These are phyloP conservation scores for Neomorphus geoffroyi DNA, from an alignment of 2,797 vertebrate species.

Conservation along the genomic window DNA sequence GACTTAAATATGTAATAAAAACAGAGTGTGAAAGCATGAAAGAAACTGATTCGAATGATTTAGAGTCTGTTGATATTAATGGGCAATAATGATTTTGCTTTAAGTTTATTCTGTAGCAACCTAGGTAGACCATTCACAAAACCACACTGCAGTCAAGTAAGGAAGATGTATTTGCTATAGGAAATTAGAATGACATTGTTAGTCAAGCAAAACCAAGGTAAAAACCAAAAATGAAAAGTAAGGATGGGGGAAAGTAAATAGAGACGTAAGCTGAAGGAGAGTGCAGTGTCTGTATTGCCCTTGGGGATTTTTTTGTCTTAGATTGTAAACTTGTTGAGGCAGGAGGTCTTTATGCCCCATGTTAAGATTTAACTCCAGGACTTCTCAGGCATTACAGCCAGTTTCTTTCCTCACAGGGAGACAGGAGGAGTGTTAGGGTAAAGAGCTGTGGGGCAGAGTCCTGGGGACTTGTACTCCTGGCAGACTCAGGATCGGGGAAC, in stretches of 20 bases:
- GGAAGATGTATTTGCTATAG: not conserved
- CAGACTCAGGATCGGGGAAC: not conserved
- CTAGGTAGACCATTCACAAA: not conserved
- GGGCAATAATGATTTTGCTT: not conserved
- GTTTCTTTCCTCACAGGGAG: not conserved
- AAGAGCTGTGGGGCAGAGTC: not conserved
- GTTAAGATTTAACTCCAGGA: not conserved
- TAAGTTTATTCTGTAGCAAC: not conserved
- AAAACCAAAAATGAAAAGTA: not conserved
- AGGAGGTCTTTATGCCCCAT: not conserved
- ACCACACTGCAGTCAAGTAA: not conserved
- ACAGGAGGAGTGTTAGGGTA: not conserved
- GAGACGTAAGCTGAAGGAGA: not conserved
- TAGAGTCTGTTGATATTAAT: not conserved
- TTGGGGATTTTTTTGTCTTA: not conserved
- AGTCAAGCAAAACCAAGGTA: not conserved
- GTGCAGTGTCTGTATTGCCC: not conserved
- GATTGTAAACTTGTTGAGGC: not conserved
- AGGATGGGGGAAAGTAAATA: not conserved
- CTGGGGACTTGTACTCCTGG: not conserved
- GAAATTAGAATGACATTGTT: not conserved
- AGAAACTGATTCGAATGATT: not conserved
- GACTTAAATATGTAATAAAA: not conserved
- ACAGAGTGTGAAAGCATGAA: not conserved
- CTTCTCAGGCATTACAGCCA: not conserved